Evolutionary conservation across 2,797 vertebrate genomes (phyloP), one percentile per base, ranked within the genome.

Genomic region (Hyperoplus immaculatus): DNA sequence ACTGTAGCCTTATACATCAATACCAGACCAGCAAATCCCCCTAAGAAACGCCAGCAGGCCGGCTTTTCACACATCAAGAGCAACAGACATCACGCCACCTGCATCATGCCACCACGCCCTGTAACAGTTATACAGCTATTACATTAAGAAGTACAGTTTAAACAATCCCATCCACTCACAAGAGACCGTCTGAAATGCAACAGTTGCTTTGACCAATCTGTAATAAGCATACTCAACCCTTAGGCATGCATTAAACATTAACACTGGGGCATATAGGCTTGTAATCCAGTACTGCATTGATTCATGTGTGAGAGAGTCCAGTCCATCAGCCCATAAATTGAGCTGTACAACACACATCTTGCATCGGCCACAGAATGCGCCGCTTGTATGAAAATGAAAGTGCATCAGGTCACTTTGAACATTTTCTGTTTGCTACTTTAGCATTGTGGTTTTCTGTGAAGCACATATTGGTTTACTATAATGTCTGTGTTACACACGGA

Each of bases 191-290:
- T 85, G 79, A 91, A 89, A 84, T 51, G 85, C 86, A 90, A 89
- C 90, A 87, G 91, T 89, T 92, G 90, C 82, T 89, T 85, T 47
- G 72, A 70, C 80, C 58, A 56, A 79, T 88, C 76, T 84, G 62
- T 91, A 92, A 94, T 86, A 86, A 80, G 89, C 91, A 87, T 90
- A 68, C 77, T 82, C 54, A 69, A 80, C 81, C 82, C 71, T 18
- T 45, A 73, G 83, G 90, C 90, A 93, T 73, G 84, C 82, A 94
- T 88, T 88, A 89, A 91, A 92, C 92, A 91, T 94, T 93, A 93
- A 94, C 93, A 90, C 91, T 65, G 14, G 73, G 21, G 62, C 85
- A 29, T 29, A 29, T 77, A 72, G 80, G 68, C 86, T 80, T 84
- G 86, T 90, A 86, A 89, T 91, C 86, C 89, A 76, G 75, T 65